phyloP scores from a whole-genome alignment of 2,888 invertebrate genomes.

The Drosophila picticornis region DNA sequence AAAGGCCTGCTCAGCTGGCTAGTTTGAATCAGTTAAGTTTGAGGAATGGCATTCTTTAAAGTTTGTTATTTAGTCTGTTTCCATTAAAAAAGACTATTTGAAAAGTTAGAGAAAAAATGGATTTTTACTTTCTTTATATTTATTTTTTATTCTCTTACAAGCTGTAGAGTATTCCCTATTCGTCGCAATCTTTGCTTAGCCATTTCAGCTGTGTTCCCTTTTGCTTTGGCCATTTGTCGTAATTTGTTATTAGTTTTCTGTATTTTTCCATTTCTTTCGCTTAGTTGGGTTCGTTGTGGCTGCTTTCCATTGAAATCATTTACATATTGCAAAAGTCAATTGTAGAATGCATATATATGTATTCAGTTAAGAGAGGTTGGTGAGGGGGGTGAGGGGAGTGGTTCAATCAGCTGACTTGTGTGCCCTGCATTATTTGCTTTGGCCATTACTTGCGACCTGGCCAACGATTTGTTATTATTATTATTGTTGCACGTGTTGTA shows the following conservation, averaged over 20 bases:
- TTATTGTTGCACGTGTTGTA: conserved; percentile 43
- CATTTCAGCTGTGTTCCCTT: conserved; percentile 39
- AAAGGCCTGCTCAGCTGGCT: too few species aligned
- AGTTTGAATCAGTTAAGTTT: neutral
- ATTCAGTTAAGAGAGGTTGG: conserved; percentile 22
- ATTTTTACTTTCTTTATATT: neutral
- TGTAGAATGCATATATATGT: conserved; percentile 33
- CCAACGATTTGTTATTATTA: conserved; percentile 76
- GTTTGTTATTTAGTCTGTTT: accelerated
- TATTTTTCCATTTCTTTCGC: conserved; percentile 19
- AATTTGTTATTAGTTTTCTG: conserved; percentile 76
- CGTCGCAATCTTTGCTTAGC: neutral
- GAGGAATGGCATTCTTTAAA: neutral
- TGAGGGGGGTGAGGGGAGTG: neutral
- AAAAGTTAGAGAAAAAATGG: neutral
- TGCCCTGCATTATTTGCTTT: conserved; percentile 61
- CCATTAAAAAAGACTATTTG: neutral
- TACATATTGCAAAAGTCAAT: conserved; percentile 73
- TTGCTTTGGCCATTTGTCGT: conserved; percentile 64
- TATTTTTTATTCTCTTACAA: neutral
- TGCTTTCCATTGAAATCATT: conserved; percentile 81
- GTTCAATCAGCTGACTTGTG: conserved; percentile 42
- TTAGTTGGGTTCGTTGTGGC: conserved; percentile 40
- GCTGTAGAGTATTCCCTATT: conserved; percentile 5
- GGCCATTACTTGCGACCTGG: conserved; percentile 75